Percentiles rank a stretch among this genome's conserved stretches.
Evolutionary conservation across 2,888 invertebrate species (phyloP).

Genomic region (Crossocerus cetratus): DNA sequence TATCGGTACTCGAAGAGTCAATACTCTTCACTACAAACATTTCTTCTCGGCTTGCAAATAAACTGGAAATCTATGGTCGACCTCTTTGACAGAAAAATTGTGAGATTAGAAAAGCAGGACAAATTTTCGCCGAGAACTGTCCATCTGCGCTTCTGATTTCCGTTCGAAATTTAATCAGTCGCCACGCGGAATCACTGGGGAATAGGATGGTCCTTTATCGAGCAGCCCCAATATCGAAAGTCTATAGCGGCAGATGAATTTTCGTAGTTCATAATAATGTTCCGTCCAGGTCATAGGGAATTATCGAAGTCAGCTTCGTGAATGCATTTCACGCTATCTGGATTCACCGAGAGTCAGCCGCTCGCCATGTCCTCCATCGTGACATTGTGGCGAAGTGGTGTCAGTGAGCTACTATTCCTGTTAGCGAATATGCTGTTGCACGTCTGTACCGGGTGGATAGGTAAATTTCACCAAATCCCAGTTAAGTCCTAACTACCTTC

Average conservation of each 20-base stretch:
- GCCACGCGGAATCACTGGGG: too few relatives aligned
- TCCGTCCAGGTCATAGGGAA: conserved; percentile 9
- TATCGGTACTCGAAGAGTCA: too few relatives aligned
- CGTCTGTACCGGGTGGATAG: conserved; percentile 45
- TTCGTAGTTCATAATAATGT: conserved; percentile 42
- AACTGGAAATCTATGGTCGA: too few relatives aligned
- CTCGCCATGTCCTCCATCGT: conserved; percentile 1
- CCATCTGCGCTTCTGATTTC: too few relatives aligned
- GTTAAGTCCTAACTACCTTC: conserved; percentile 64
- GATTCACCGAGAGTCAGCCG: conserved; percentile 68
- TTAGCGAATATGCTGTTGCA: conserved; percentile 30
- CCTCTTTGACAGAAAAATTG: too few relatives aligned
- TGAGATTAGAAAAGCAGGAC: too few relatives aligned
- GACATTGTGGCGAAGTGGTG: conserved; percentile 58
- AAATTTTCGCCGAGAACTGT: too few relatives aligned
- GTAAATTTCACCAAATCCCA: conserved; percentile 66
- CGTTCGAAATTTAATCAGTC: too few relatives aligned
- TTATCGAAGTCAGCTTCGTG: conserved; percentile 39
- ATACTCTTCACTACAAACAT: too few relatives aligned
- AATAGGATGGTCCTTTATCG: too few relatives aligned
- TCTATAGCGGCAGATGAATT: conserved; percentile 28
- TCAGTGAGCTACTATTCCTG: conserved; percentile 20
- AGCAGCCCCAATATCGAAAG: neutral
- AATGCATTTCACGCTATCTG: conserved; percentile 37
- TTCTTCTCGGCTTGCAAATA: too few relatives aligned